Percentiles rank a stretch among this genome's conserved stretches.
Conservation (phyloP, 1,140 invertebrate species). For the Drosophila sproati region DNA sequence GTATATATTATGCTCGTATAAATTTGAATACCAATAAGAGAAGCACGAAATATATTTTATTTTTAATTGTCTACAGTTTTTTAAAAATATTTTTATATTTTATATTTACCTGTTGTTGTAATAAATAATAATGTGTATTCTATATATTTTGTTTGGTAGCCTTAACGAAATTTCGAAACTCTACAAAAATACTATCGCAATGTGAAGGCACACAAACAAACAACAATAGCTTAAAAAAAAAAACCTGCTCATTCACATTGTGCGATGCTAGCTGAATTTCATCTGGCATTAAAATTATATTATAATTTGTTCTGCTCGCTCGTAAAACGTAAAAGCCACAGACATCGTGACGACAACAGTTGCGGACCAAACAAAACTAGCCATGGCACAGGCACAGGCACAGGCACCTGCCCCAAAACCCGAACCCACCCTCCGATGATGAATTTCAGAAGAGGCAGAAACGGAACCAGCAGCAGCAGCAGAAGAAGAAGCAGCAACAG, state of each 20-base stretch:
- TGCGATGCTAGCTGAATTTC: conserved; percentile 28
- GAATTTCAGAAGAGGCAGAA: conserved; percentile 51
- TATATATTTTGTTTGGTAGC: no score
- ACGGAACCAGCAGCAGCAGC: conserved; percentile 15
- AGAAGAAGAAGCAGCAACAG: background rate
- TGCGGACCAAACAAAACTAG: conserved; percentile 7
- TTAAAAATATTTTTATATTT: background rate
- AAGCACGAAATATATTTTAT: no score
- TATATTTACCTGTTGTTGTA: background rate
- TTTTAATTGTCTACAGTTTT: background rate
- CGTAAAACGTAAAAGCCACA: conserved; percentile 72
- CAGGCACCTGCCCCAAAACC: conserved; percentile 12
- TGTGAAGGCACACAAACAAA: background rate
- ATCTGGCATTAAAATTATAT: conserved; percentile 49
- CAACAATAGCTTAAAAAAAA: background rate
- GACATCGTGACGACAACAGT: conserved; percentile 73
- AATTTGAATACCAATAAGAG: no score
- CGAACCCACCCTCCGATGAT: conserved; percentile 26
- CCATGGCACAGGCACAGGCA: conserved; percentile 2
- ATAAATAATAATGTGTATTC: no score
- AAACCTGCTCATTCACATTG: conserved; percentile 34
- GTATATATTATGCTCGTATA: no score
- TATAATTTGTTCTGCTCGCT: conserved; percentile 48
- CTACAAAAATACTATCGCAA: background rate
- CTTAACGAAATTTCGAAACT: background rate